Percentiles rank a stretch among this genome's conserved stretches.
phyloP scores from a whole-genome alignment of 2,113 vertebrate genomes.

The Chionomys nivalis region DNA sequence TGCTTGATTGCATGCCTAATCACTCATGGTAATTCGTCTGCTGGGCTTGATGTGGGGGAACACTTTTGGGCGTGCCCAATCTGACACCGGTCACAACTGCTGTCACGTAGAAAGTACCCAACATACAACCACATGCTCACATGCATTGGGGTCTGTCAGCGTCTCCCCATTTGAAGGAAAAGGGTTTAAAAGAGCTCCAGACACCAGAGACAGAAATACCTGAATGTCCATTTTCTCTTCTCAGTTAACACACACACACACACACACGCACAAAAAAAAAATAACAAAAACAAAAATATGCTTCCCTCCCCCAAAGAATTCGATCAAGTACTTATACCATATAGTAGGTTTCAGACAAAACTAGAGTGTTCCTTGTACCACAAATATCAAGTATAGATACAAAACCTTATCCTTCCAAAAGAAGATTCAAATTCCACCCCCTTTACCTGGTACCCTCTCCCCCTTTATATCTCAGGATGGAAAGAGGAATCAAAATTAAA shows the following conservation, averaged over 20 bases:
- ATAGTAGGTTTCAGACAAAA: slow-evolving; percentile 21
- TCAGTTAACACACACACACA: not conserved
- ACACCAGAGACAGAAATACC: slow-evolving; percentile 24
- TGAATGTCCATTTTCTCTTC: slow-evolving; percentile 33
- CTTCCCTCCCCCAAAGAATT: not conserved
- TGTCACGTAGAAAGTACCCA: slow-evolving; percentile 36
- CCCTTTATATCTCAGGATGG: slow-evolving; percentile 68
- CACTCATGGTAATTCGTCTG: slow-evolving; percentile 58
- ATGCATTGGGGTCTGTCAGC: not conserved
- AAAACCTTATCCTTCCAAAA: slow-evolving; percentile 64
- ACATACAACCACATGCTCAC: not conserved
- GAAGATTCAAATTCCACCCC: slow-evolving; percentile 42
- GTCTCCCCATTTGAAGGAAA: slow-evolving; percentile 48
- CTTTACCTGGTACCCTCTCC: slow-evolving; percentile 59
- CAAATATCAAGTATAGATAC: slow-evolving; percentile 76
- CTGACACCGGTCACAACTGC: slow-evolving; percentile 32
- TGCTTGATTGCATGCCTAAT: slow-evolving; percentile 59
- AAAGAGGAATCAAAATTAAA: slow-evolving; percentile 83
- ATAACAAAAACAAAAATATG: too few relatives aligned
- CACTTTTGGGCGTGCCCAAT: slow-evolving; percentile 46
- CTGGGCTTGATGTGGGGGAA: slow-evolving; percentile 39
- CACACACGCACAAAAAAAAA: not conserved
- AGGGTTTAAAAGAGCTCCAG: slow-evolving; percentile 55
- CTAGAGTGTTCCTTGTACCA: slow-evolving; percentile 42
- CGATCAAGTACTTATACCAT: not conserved